Conservation (phyloP, 2,797 vertebrate species). For the Poeciliopsis infans region DNA sequence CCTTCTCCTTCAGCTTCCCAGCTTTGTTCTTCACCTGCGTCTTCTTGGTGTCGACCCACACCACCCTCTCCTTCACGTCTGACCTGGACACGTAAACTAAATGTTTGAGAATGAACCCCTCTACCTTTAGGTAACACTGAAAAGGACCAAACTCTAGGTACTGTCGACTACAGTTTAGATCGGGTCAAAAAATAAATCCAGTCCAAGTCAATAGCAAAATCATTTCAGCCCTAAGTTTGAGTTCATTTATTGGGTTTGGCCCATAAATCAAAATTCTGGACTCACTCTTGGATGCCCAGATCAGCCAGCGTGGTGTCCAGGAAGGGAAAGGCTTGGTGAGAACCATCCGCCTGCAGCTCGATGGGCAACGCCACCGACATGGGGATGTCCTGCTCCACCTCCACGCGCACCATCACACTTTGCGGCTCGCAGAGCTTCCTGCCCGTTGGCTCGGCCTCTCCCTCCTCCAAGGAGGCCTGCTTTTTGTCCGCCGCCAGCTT, state of each 20-base stretch:
- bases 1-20: conserved; percentile 83
- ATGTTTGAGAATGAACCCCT: neutral
- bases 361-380: conserved; percentile 77
- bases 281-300: conserved; percentile 83
- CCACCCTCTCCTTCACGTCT: conserved; percentile 81
- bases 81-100: conserved; percentile 65
- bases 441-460: conserved; percentile 6
- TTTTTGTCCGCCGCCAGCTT: conserved; percentile 73
- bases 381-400: conserved; percentile 76
- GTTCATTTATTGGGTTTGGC: too few relatives aligned
- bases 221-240: too few relatives aligned
- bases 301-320: conserved; percentile 79
- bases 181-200: too few relatives aligned
- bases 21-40: conserved; percentile 78
- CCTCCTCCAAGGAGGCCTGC: conserved; percentile 36
- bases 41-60: conserved; percentile 83
- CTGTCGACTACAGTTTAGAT: too few relatives aligned
- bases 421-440: neutral
- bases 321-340: conserved; percentile 78
- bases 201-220: too few relatives aligned
- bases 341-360: conserved; percentile 59
- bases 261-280: conserved; percentile 11
- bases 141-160: neutral
- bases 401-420: conserved; percentile 41
- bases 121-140: neutral